phyloP scores from a whole-genome alignment of 2,113 vertebrate genomes.

The Nipponia nippon region DNA sequence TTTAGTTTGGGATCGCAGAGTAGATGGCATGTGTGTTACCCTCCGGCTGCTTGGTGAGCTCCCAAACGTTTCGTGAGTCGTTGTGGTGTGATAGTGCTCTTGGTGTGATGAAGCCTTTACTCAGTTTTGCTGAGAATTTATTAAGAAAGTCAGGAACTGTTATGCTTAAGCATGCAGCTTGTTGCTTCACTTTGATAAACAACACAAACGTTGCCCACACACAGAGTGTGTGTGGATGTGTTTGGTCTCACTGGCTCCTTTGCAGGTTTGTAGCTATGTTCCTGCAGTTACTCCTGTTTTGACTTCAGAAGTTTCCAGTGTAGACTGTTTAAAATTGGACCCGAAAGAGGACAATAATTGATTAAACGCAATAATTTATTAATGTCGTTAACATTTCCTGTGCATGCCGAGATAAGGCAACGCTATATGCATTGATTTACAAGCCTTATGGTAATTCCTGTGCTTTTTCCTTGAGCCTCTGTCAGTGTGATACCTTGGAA shows the following conservation, averaged over 20 bases:
- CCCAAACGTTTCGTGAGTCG: accelerated
- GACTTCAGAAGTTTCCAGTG: conserved; percentile 28
- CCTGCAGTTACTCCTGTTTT: conserved; percentile 39
- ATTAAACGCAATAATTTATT: neutral
- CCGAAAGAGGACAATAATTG: neutral
- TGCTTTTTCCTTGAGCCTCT: neutral
- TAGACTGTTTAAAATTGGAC: neutral
- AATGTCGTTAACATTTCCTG: neutral
- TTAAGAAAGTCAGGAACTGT: neutral
- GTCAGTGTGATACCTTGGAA: neutral
- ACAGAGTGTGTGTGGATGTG: neutral
- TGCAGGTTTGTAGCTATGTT: neutral
- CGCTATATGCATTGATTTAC: neutral
- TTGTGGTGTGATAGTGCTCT: neutral
- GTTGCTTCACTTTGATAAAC: neutral
- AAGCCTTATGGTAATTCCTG: neutral
- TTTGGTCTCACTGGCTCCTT: neutral
- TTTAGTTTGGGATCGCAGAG: neutral
- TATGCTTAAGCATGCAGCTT: neutral
- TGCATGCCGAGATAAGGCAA: neutral
- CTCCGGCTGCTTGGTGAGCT: neutral
- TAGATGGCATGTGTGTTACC: accelerated
- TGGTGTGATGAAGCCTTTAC: neutral
- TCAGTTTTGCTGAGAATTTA: neutral
- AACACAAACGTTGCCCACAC: neutral